These are phyloP conservation scores for Lutjanus argentimaculatus DNA, from an alignment of 2,797 vertebrate genomes.

Conservation along the genomic window DNA sequence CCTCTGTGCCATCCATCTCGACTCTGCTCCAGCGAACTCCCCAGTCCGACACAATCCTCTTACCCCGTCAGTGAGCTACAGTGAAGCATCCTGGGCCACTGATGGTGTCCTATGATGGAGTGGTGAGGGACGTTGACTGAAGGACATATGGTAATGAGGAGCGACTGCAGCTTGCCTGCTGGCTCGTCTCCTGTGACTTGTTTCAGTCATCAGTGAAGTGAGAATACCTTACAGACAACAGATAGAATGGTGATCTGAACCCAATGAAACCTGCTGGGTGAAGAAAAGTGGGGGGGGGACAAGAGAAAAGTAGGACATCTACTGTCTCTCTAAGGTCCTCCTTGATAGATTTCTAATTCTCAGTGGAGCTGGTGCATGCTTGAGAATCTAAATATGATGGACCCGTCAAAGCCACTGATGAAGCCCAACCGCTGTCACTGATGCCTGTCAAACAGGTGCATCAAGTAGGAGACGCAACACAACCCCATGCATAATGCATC, in stretches of 20 bases:
- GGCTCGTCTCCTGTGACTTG: slow-evolving; percentile 16
- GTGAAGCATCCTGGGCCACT: slow-evolving; percentile 1
- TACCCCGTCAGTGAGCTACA: slow-evolving; percentile 2
- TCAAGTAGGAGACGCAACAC: not conserved
- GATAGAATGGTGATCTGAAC: slow-evolving; percentile 17
- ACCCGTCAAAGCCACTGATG: slow-evolving; percentile 14
- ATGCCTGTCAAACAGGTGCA: slow-evolving; percentile 10
- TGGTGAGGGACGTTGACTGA: slow-evolving; percentile 20
- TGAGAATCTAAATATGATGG: slow-evolving; percentile 12
- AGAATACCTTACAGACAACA: slow-evolving; percentile 33
- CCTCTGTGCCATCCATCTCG: not conserved
- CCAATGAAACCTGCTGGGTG: slow-evolving; percentile 5
- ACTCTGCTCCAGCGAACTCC: not conserved
- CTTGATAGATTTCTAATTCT: slow-evolving; percentile 15
- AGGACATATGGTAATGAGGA: slow-evolving; percentile 54
- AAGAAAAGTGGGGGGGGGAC: not conserved
- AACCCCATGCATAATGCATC: slow-evolving; percentile 40
- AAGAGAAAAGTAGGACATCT: not conserved
- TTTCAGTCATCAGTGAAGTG: slow-evolving; percentile 19
- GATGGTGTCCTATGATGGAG: slow-evolving; percentile 8
- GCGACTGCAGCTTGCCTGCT: not conserved
- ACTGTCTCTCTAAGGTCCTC: not conserved
- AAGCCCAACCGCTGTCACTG: slow-evolving; percentile 8
- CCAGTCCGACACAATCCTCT: not conserved
- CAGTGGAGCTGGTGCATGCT: not conserved